phyloP scores from a whole-genome alignment of 2,888 invertebrate genomes.

The Xestobium rufovillosum region DNA sequence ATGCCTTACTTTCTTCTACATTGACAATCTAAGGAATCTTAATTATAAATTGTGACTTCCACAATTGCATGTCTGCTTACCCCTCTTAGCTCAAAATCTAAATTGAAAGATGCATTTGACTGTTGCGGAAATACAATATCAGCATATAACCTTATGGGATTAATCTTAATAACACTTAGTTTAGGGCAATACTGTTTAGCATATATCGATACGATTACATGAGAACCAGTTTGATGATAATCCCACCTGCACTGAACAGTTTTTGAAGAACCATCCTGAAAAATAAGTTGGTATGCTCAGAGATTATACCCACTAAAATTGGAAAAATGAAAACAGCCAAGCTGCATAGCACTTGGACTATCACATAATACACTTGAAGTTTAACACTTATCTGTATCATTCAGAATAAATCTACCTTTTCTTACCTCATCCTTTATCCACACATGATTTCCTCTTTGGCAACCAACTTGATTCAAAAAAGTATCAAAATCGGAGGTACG shows the following conservation, averaged over 20 bases:
- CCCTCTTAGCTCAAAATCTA: constrained; percentile 75
- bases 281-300: constrained; percentile 18
- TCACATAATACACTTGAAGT: too few relatives aligned
- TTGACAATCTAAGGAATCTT: constrained; percentile 61
- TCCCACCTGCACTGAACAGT: constrained; percentile 72
- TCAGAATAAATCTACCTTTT: too few relatives aligned
- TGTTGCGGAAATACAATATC: constrained; percentile 73
- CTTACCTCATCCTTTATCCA: constrained; percentile 85
- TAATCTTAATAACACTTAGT: constrained; percentile 67
- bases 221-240: constrained; percentile 88
- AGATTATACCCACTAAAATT: too few relatives aligned
- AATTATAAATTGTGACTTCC: constrained; percentile 9
- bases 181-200: constrained; percentile 83
- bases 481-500: constrained; percentile 89
- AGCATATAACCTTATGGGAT: constrained; percentile 71
- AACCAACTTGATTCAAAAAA: constrained; percentile 90
- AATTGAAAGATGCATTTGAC: constrained; percentile 58
- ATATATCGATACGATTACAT: constrained; percentile 82
- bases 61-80: too few relatives aligned
- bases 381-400: too few relatives aligned
- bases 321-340: too few relatives aligned
- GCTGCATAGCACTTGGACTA: too few relatives aligned
- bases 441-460: constrained; percentile 73
- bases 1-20: constrained; percentile 61
- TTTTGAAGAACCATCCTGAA: constrained; percentile 47